A percentile compares a stretch with the other conserved stretches of the same genome.
phyloP scores from a whole-genome alignment of 2,888 invertebrate species.

The Bhutanitis thaidina region DNA sequence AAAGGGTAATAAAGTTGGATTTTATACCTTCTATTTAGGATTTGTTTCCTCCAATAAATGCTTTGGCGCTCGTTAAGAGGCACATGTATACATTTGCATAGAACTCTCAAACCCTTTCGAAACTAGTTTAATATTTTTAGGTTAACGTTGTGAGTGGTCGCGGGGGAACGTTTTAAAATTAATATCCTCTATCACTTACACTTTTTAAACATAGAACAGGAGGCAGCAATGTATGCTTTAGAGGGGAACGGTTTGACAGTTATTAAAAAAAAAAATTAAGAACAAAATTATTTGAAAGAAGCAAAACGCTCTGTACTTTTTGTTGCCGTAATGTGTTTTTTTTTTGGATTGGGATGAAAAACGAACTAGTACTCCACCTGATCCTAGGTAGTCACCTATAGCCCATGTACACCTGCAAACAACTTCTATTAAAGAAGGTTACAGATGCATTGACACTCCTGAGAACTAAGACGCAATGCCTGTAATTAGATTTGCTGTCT shows the following conservation, averaged over 20 bases:
- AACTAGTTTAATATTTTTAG: conserved; percentile 15
- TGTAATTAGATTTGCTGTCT: no score
- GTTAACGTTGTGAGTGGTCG: conserved; percentile 1
- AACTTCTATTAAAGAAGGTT: no score
- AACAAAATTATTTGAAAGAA: no score
- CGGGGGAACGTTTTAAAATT: conserved; percentile 11
- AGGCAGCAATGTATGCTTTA: neutral
- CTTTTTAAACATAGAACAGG: conserved; percentile 2
- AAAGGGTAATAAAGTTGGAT: conserved; percentile 59
- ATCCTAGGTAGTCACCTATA: no score
- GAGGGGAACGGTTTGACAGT: neutral
- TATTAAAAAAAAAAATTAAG: no score
- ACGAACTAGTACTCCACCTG: no score
- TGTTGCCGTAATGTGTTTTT: no score
- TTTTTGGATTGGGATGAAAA: no score
- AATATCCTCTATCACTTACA: conserved; percentile 9
- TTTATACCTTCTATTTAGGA: conserved; percentile 61
- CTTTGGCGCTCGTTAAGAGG: conserved; percentile 44
- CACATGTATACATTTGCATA: conserved; percentile 17
- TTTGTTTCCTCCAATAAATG: conserved; percentile 64
- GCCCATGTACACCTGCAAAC: no score
- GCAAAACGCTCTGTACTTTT: no score
- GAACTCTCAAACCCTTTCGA: conserved; percentile 12
- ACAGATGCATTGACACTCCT: no score
- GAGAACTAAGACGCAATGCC: no score